Evolutionary conservation across 2,797 vertebrate species (phyloP).

Genomic region (Craterocephalus amniculus): DNA sequence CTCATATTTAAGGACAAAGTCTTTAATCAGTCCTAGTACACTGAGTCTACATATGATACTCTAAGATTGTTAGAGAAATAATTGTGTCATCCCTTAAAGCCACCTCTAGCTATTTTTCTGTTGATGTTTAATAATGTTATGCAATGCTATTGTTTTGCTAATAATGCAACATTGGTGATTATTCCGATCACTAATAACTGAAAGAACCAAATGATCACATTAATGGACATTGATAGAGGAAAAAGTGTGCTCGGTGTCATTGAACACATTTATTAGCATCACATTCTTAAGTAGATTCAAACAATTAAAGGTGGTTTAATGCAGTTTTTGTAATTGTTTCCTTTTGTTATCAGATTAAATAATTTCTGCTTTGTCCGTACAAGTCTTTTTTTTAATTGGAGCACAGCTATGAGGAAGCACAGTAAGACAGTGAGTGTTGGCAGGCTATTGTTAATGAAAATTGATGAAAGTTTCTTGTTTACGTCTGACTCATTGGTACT

Average conservation of each 20-base stretch:
- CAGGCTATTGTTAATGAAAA: slow-evolving; percentile 10
- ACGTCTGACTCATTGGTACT: slow-evolving; percentile 50
- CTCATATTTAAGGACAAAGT: background rate
- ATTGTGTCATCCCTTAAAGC: background rate
- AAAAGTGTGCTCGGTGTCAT: background rate
- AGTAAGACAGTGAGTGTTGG: slow-evolving; percentile 31
- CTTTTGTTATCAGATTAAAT: background rate
- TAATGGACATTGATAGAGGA: background rate
- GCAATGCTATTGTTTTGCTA: background rate
- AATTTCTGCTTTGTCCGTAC: background rate
- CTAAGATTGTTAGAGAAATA: background rate
- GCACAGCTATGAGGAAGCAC: background rate
- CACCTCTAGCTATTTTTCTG: background rate
- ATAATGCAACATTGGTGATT: background rate
- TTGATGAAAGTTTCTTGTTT: slow-evolving; percentile 25
- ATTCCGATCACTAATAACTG: background rate
- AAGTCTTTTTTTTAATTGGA: background rate
- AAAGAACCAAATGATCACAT: background rate
- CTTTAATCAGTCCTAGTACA: background rate
- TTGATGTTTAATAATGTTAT: background rate
- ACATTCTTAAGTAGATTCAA: background rate
- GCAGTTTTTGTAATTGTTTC: background rate
- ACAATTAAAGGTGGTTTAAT: background rate
- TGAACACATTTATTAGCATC: background rate
- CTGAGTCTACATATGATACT: background rate